phyloP scores from a whole-genome alignment of 2,797 vertebrate species.

The Takifugu ocellatus region DNA sequence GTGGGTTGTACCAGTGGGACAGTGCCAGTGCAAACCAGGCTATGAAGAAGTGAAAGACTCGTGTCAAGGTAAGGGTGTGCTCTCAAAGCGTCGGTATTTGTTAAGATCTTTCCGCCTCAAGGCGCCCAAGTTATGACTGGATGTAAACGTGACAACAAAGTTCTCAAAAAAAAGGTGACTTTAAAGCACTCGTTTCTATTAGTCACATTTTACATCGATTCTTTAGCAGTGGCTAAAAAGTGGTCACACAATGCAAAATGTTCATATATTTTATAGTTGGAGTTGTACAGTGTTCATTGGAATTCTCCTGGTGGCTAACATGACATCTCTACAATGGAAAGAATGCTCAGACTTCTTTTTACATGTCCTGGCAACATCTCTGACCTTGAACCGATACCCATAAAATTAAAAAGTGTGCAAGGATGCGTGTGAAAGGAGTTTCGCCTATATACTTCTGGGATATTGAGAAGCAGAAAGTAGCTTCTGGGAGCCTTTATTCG shows the following conservation, averaged over 20 bases:
- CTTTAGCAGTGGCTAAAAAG: conserved; percentile 38
- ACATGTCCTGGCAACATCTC: conserved; percentile 64
- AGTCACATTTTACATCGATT: conserved; percentile 16
- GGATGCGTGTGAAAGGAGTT: conserved; percentile 5
- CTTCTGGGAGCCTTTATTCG: conserved; percentile 1
- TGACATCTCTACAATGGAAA: conserved; percentile 51
- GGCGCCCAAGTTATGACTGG: conserved; percentile 4
- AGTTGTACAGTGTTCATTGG: conserved; percentile 57
- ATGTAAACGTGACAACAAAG: conserved; percentile 3
- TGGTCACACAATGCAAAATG: conserved; percentile 18
- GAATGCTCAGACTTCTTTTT: conserved; percentile 58
- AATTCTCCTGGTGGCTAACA: conserved; percentile 66
- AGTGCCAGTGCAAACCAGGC: conserved; percentile 84
- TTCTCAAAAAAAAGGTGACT: conserved; percentile 16
- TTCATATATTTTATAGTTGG: conserved; percentile 30
- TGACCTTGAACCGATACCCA: conserved; percentile 56
- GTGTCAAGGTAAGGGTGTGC: conserved; percentile 81
- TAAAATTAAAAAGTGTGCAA: conserved; percentile 27
- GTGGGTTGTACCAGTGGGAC: conserved; percentile 90
- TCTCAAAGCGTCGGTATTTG: conserved; percentile 12
- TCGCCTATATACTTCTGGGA: conserved; percentile 10
- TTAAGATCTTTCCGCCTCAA: conserved; percentile 13
- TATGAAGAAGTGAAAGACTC: conserved; percentile 75
- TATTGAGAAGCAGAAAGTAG: background rate
- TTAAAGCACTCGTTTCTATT: conserved; percentile 1